Base-by-base conservation (phyloP, 2,797 vertebrate species). In the Acanthiza pusilla region DNA sequence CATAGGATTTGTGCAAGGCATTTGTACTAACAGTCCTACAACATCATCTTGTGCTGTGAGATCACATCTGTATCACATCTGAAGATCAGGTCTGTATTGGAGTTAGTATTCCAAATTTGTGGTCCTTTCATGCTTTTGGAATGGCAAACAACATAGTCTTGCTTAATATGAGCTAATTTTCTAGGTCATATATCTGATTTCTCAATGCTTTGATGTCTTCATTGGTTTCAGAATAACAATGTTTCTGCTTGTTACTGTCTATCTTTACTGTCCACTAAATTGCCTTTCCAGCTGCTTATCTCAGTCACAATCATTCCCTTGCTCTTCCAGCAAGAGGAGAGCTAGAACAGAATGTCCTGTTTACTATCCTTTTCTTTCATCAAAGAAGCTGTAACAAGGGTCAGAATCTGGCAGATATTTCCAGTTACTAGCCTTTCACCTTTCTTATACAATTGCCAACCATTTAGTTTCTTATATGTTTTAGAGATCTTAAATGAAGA, bases 241-340 rank as follows among this genome's bases (percentile, higher is more conserved):
- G 30, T 88, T 89, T 62, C 42, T 87, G 30, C 21, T 34, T 73
- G 54, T 85, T 32, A 18, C 62, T 75, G 74, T 92, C 73, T 93
- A 26, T 94, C 74, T 95, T 94, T 82, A 93, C 55, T 71, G 95
- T 94, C 72, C 58, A 50, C 92, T 94, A 66, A 96, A 95, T 85
- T 87, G 53, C 40, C 20, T 63, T 66, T 84, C 20, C 3, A 11
- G 19, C 40, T 77, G 51, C 85, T 95, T 94, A 89, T 82, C 84
- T 94, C 40, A 36, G 25, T 74, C 16, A 22, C 27, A 75, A 66
- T 88, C n/a, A 51, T 91, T 92, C 63, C 48, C 43, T 29, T 89
- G 61, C 29, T 51, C 60, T 89, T 88, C 11, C 38, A 86, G 48
- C 32, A 70, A 77, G 42, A 16, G 29, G 7, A 62, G 32, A 82